These are phyloP conservation scores for Drosophila paulistorum DNA, from an alignment of 1,140 invertebrate species.

Conservation along the genomic window DNA sequence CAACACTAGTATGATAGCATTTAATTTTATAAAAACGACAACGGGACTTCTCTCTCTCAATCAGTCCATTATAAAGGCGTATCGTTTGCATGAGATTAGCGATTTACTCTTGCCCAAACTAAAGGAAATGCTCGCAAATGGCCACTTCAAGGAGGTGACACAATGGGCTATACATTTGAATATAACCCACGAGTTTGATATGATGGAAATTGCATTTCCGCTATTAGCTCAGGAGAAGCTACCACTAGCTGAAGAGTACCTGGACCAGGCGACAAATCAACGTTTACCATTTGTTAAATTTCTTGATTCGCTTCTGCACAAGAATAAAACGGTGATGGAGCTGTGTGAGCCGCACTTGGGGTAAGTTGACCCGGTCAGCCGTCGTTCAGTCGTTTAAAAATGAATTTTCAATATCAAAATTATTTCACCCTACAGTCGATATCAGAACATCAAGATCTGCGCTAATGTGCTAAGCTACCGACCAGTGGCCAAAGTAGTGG, in stretches of 20 bases:
- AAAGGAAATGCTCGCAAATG: conserved; percentile 84
- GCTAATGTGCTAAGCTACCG: conserved; percentile 84
- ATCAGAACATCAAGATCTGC: conserved; percentile 64
- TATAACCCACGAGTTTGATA: conserved; percentile 84
- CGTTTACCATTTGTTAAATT: conserved; percentile 85
- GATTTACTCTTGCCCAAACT: conserved; percentile 85
- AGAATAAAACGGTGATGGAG: conserved; percentile 78
- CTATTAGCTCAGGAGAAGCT: conserved; percentile 89
- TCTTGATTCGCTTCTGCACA: conserved; percentile 86
- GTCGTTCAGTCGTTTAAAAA: background rate
- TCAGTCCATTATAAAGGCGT: conserved; percentile 84
- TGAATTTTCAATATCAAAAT: background rate
- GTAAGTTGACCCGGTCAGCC: conserved; percentile 66
- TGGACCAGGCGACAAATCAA: conserved; percentile 84
- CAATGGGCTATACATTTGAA: conserved; percentile 70
- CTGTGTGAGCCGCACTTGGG: conserved; percentile 81
- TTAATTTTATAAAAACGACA: conserved; percentile 85
- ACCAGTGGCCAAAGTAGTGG: conserved; percentile 85
- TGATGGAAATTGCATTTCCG: conserved; percentile 87
- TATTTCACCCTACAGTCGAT: conserved; percentile 36
- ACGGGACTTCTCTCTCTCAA: conserved; percentile 84
- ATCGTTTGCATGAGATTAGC: conserved; percentile 84
- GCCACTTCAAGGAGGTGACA: conserved; percentile 85
- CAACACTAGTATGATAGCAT: conserved; percentile 86
- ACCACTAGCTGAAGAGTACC: conserved; percentile 86